Base-by-base conservation (phyloP, 2,888 invertebrate species). In the Acanthococcus lagerstroemiae region DNA sequence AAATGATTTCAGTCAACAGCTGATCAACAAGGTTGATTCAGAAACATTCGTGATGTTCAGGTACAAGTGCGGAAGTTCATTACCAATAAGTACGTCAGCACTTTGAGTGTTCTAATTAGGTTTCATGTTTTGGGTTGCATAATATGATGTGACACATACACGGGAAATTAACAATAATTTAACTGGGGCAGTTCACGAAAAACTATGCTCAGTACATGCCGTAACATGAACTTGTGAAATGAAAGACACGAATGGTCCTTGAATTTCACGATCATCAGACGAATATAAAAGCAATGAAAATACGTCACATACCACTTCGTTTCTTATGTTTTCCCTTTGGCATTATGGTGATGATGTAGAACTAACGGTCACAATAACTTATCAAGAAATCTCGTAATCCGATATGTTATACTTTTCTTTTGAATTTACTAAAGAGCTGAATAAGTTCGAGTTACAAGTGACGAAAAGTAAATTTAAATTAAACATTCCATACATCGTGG, bases 251-350 rank as follows among this genome's bases (percentile, higher is more conserved):
- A 2, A 24, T 46, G n/a, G 24, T 45, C 48, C 27, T 58, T 48
- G 45, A 46, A 58, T n/a, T 58, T 58, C 58, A 46, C n/a, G 48
- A 58, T 25, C 46, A 58, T 37, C 25, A 58, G 21, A n/a, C 24
- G 46, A 25, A 46, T 25, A 58, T 45, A 17, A 45, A 48, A 21
- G 48, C 17, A 48, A 48, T 25, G 5, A 50, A 61, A 50, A 61
- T 26, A 48, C 84, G 84, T 55, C 69, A 70, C 48, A 70, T 55
- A 65, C 65, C 55, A 27, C 46, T 55, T 46, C 55, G 54, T 44
- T 46, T 65, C 26, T 46, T 65, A 4, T 45, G 24, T 55, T 55
- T 65, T 26, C 65, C 65, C 55, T 65, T 65, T 26, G 65, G 65
- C 65, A 65, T 65, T 44, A 26, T 55, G 48, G 37, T 22, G 19